A percentile compares a stretch with the other conserved stretches of the same genome.
These are phyloP conservation scores for Liopterus haemorrhoidalis DNA, from an alignment of 2,888 invertebrate species.

Conservation along the genomic window DNA sequence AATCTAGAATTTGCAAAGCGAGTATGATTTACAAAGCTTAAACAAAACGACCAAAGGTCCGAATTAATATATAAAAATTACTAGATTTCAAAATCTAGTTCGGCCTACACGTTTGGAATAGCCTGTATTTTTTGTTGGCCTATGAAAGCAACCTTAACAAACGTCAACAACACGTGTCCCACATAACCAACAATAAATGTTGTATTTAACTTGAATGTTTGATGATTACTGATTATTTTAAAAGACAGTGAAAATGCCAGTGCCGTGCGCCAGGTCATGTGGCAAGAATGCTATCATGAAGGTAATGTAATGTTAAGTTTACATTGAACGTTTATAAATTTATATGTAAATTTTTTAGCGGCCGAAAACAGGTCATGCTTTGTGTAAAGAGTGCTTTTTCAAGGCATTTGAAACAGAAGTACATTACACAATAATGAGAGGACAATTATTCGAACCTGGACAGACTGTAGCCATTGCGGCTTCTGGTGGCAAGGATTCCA, in stretches of 20 bases:
- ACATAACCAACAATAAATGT: too few species aligned
- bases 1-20: too few species aligned
- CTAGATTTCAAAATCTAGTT: too few species aligned
- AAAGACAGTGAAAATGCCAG: conserved; percentile 54
- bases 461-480: conserved; percentile 90
- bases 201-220: too few species aligned
- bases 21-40: too few species aligned
- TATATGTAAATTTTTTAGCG: conserved; percentile 50
- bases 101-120: too few species aligned
- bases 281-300: conserved; percentile 70
- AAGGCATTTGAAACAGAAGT: conserved; percentile 91
- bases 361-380: conserved; percentile 83
- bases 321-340: conserved; percentile 5
- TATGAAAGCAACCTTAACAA: too few species aligned
- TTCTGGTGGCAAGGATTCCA: conserved; percentile 94
- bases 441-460: conserved; percentile 73
- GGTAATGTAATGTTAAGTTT: conserved; percentile 46
- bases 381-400: conserved; percentile 94
- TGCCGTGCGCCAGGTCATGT: conserved; percentile 63
- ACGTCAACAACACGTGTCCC: too few species aligned
- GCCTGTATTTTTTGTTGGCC: too few species aligned
- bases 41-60: too few species aligned
- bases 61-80: too few species aligned
- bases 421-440: conserved; percentile 80
- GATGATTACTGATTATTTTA: neutral